Percentiles rank a stretch among this genome's conserved stretches.
Conservation (phyloP, 2,113 vertebrate species). For the Brienomyrus longianalis region DNA sequence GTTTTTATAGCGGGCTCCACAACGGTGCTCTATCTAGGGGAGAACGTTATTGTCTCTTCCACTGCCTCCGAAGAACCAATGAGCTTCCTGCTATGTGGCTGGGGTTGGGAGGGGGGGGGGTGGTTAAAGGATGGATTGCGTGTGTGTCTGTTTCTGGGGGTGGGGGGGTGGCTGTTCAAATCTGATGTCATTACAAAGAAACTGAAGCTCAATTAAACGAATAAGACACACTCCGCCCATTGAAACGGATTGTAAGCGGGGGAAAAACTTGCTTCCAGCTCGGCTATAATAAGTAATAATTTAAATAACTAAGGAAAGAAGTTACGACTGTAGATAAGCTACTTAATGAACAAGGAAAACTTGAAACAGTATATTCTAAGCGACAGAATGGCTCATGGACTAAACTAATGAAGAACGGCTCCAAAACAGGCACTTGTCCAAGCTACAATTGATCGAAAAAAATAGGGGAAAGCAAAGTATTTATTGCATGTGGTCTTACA, state of each 20-base stretch:
- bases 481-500: not conserved
- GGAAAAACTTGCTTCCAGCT: constrained; percentile 21
- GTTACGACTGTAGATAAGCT: not conserved
- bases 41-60: constrained; percentile 64
- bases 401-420: not conserved
- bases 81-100: constrained; percentile 37
- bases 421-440: not conserved
- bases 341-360: not conserved
- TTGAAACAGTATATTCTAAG: not conserved
- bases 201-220: constrained; percentile 66
- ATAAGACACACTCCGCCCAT: constrained; percentile 66
- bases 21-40: constrained; percentile 53
- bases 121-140: constrained; percentile 20
- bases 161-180: constrained; percentile 34
- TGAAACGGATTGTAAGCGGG: constrained; percentile 30
- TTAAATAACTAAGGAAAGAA: constrained; percentile 10
- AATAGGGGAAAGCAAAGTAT: not conserved
- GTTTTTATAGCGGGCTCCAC: constrained; percentile 65
- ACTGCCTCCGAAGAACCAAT: constrained; percentile 67
- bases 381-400: not conserved
- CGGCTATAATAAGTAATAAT: not conserved
- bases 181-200: constrained; percentile 72
- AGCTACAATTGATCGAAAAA: not conserved
- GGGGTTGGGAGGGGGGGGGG: not conserved
- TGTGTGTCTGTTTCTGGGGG: not conserved